Conservation (phyloP, 2,797 vertebrate species). For the Micropoecilia bifurca region DNA sequence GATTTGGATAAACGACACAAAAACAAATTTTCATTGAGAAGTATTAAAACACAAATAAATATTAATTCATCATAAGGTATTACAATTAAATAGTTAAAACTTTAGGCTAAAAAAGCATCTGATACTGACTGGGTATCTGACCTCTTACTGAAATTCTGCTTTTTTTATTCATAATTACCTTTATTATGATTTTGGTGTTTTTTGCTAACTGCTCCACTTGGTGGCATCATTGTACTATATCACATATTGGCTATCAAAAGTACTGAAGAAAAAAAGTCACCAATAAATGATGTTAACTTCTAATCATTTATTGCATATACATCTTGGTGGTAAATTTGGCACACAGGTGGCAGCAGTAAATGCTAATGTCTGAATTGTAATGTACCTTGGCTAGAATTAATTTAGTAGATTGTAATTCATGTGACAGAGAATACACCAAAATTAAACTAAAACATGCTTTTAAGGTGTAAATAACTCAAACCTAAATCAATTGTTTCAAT, state of each 20-base stretch:
- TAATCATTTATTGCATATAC: not conserved
- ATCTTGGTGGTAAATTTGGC: not conserved
- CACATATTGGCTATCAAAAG: not conserved
- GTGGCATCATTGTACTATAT: constrained; percentile 34
- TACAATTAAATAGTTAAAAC: not conserved
- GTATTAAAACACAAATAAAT: not conserved
- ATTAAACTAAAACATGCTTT: not conserved
- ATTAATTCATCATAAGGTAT: not conserved
- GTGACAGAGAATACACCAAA: not conserved
- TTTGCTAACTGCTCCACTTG: constrained; percentile 46
- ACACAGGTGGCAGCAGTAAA: not conserved
- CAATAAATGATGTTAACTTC: not conserved
- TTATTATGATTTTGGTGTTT: not conserved
- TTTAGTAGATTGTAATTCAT: not conserved
- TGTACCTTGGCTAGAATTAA: not conserved
- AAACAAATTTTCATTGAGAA: not conserved
- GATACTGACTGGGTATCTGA: too few relatives aligned
- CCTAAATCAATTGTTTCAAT: not conserved
- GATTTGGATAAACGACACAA: not conserved
- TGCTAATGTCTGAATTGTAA: not conserved
- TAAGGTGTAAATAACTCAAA: not conserved
- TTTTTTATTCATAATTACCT: not conserved
- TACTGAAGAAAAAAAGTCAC: not conserved
- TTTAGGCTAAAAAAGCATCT: not conserved
- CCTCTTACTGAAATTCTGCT: not conserved